A percentile compares a stretch with the other conserved stretches of the same genome.
phyloP scores from a whole-genome alignment of 2,888 invertebrate genomes.

The Meganola albula region DNA sequence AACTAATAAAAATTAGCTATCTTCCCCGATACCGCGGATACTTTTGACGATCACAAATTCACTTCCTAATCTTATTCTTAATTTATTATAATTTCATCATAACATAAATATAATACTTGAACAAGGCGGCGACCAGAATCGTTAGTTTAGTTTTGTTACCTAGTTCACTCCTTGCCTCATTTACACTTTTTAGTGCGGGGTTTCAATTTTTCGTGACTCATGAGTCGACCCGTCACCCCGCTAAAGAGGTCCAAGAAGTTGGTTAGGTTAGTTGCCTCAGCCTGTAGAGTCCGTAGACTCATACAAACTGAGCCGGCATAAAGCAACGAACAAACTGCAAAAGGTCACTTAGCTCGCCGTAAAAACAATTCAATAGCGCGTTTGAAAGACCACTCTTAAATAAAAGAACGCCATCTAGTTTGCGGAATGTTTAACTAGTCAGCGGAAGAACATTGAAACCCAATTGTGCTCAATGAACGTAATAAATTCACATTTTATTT shows the following conservation, averaged over 20 bases:
- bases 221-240: conserved; percentile 67
- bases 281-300: conserved; percentile 82
- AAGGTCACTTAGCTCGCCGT: not conserved
- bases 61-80: no score
- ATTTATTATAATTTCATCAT: no score
- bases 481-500: no score
- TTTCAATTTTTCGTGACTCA: conserved; percentile 72
- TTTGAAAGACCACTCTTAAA: conserved; percentile 23
- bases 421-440: not conserved
- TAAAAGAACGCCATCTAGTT: conserved; percentile 38
- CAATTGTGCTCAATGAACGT: no score
- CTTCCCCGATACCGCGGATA: no score
- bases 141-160: no score
- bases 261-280: conserved; percentile 75
- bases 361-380: conserved; percentile 35
- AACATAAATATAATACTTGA: no score
- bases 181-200: conserved; percentile 38
- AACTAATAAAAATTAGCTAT: no score
- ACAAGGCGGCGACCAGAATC: no score
- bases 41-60: no score
- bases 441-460: not conserved
- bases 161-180: conserved; percentile 8
- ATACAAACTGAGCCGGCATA: conserved; percentile 87
- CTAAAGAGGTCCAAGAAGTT: conserved; percentile 71
- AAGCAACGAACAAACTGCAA: conserved; percentile 40